Conservation (phyloP, 2,797 vertebrate genomes). For the Myripristis murdjan region DNA sequence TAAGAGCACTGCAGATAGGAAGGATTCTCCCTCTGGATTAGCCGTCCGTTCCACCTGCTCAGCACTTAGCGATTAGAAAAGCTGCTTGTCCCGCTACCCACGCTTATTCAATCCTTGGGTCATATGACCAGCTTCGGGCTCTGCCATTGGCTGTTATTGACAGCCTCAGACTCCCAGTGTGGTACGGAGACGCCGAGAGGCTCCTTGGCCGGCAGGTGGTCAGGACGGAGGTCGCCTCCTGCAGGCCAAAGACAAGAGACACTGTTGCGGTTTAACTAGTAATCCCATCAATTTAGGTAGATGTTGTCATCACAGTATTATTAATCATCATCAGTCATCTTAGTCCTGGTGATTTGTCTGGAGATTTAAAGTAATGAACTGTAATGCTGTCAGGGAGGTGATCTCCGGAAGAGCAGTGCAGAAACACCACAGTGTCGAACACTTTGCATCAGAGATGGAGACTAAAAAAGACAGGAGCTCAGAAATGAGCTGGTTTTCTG, state of each 20-base stretch:
- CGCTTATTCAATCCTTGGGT: constrained; percentile 37
- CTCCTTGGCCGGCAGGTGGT: neutral
- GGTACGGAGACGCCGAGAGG: constrained; percentile 5
- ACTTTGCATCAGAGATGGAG: no score
- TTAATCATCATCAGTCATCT: no score
- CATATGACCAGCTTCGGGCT: constrained; percentile 65
- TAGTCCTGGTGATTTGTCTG: no score
- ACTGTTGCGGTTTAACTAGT: no score
- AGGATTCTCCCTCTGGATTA: constrained; percentile 79
- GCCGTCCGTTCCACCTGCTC: constrained; percentile 81
- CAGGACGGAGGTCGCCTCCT: neutral
- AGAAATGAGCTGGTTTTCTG: no score
- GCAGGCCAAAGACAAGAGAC: neutral
- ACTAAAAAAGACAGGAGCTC: no score
- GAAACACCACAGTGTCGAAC: no score
- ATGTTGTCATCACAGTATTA: no score
- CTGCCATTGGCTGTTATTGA: constrained; percentile 44
- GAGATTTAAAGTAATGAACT: no score
- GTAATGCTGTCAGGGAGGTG: no score
- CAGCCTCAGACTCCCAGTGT: neutral
- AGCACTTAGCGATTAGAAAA: constrained; percentile 83
- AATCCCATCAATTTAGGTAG: no score
- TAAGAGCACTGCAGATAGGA: constrained; percentile 8
- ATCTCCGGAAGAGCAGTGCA: no score
- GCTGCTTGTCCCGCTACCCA: constrained; percentile 62